Conservation (phyloP, 53 echinoderm and acorn worm genomes). For the Pentamera pediparva region DNA sequence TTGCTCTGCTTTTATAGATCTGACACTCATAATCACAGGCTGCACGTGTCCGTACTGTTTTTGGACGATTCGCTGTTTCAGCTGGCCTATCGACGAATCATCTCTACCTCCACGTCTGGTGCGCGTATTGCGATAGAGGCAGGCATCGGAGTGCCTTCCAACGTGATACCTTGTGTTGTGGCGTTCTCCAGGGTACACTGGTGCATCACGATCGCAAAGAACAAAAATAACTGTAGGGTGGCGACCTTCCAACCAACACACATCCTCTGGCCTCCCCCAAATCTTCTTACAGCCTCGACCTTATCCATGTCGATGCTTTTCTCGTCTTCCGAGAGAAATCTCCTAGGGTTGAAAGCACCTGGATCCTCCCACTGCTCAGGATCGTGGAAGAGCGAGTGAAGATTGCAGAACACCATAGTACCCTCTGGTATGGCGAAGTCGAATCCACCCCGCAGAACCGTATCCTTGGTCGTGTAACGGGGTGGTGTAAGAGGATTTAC, state of each 20-base stretch:
- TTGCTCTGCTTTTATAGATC: no score
- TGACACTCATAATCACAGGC: no score
- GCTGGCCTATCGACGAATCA: no score
- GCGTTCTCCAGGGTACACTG: slow-evolving; percentile 24
- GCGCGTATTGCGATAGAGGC: no score
- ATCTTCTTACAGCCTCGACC: background rate
- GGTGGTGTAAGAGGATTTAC: slow-evolving; percentile 59
- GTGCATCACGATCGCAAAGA: slow-evolving; percentile 22
- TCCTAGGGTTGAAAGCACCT: slow-evolving; percentile 56
- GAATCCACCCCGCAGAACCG: slow-evolving; percentile 41
- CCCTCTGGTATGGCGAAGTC: slow-evolving; percentile 54
- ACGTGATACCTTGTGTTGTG: no score
- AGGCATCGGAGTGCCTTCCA: no score
- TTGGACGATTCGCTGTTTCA: no score
- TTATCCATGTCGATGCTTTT: slow-evolving; percentile 9
- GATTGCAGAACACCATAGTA: slow-evolving; percentile 56
- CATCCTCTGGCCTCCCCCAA: slow-evolving; percentile 22
- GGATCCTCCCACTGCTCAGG: slow-evolving; percentile 2
- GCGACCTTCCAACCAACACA: slow-evolving; percentile 34
- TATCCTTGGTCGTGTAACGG: slow-evolving; percentile 59
- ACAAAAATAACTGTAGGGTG: slow-evolving; percentile 12
- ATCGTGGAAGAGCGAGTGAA: slow-evolving; percentile 7
- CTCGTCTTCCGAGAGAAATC: slow-evolving; percentile 61
- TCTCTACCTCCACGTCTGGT: no score
- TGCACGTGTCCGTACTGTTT: no score